Evolutionary conservation across 1,140 invertebrate genomes (phyloP).

Genomic region (Ceratina calcarata): DNA sequence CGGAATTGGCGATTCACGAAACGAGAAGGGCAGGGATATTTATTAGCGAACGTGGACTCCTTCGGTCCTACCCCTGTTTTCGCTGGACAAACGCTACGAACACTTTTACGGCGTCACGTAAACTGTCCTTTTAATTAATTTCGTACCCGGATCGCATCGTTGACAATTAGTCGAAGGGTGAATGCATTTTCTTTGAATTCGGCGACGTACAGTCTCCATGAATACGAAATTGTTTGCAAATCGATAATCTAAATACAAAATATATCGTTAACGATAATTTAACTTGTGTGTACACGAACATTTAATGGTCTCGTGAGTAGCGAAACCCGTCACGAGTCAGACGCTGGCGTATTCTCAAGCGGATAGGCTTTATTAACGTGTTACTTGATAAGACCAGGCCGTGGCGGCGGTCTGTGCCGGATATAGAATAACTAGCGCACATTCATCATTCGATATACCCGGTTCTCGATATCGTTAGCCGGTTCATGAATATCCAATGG

Average conservation of each 20-base stretch:
- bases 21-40: not conserved
- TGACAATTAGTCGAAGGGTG: too few species aligned
- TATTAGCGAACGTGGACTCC: not conserved
- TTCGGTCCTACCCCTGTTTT: not conserved
- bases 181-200: too few species aligned
- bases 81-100: not conserved
- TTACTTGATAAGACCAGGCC: not conserved
- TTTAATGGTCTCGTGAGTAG: too few species aligned
- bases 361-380: constrained; percentile 13
- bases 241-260: too few species aligned
- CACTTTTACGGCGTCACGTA: not conserved
- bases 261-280: too few species aligned
- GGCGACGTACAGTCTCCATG: too few species aligned
- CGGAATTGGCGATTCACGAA: not conserved
- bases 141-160: not conserved
- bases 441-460: constrained; percentile 23
- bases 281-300: too few species aligned
- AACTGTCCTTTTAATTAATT: constrained; percentile 42
- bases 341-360: not conserved
- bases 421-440: not conserved
- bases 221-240: too few species aligned
- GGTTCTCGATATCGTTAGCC: constrained; percentile 23
- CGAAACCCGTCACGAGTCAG: not conserved
- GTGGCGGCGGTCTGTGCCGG: not conserved
- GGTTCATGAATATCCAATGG: constrained; percentile 30